Evolutionary conservation across 2,797 vertebrate species (phyloP), one percentile per base, ranked within the genome.

Genomic region (Dicrostonyx torquatus): DNA sequence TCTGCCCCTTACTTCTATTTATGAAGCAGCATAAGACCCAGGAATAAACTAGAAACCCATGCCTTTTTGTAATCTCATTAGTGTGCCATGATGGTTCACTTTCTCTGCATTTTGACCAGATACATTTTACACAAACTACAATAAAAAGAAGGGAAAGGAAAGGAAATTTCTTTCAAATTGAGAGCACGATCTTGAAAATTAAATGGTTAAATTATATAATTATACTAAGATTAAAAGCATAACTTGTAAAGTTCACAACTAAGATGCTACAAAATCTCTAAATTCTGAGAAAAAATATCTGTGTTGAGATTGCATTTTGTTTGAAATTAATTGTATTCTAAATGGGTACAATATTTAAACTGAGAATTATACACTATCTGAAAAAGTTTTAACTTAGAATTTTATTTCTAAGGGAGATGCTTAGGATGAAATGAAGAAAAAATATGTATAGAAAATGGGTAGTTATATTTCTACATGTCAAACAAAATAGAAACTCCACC

Each of bases 241-340:
- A 85, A 18, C 29, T 90, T 86, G 60, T n/a, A 60, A 92, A 90
- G 26, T 77, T 12, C 29, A 72, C 70, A 93, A 68, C 62, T 86
- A 76, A 80, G 34, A 50, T 29, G 78, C 34, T 76, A 88, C 43
- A n/a, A 15, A 94, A 60, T 86, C n/a, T 72, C 66, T 60, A 89
- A 76, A 90, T 90, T 93, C 17, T 90, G 7, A 72, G 3, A 26
- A 75, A 75, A 92, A 72, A 29, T 20, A 43, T 62, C 78, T 82
- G 5, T 70, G 55, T 75, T 55, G 1, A 43, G 20, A 73, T 55
- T 79, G 4, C 70, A 70, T 82, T 89, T 91, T 94, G 22, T 53
- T 68, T 78, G 4, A 72, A 82, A 83, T 18, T 1, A 73, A 80
- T 80, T 82, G 15, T 62, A 50, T 89, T 93, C 34, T 93, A 15